Evolutionary conservation across 2,113 vertebrate genomes (phyloP), one percentile per base, ranked within the genome.

Genomic region (Heptranchias perlo): DNA sequence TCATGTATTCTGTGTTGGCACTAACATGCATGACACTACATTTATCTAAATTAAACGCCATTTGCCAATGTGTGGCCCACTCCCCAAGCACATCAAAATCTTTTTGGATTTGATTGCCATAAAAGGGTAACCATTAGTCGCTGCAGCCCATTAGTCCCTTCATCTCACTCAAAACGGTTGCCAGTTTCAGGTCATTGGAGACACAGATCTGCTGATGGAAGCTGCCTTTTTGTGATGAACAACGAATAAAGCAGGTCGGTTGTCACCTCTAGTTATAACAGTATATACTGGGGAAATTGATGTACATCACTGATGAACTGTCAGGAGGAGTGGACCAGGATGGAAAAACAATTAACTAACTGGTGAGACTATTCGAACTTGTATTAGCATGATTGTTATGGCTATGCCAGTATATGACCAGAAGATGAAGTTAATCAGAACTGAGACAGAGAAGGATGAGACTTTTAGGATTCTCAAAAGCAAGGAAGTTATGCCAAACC

Each of bases 251-350:
- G 28, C 35, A 73, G 31, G 10, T 11, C n/a, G 31, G 2, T 35
- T 35, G 69, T 8, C n/a, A 2, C 31, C 69, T 73, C 69, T 18
- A 35, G n/a, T 73, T 35, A 35, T 35, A 73, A 73, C n/a, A n/a
- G n/a, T 95, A 95, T 52, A 67, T 58, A 47, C 73, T 69, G 21
- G 96, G 69, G 1, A 95, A 95, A 10, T 65, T 25, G 14, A 96
- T 96, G 84, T 91, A 67, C 49, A 49, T 65, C 35, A 31, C 94
- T 35, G 94, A 31, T 58, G 82, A 69, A 23, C 69, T 96, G 69
- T 95, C 92, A n/a, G 82, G 96, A 64, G 44, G 52, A 82, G 96
- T 54, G 25, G 96, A 95, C 58, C 91, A 16, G 16, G 62, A 78
- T 28, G 64, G 2, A 39, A 65, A 61, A 31, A 35, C 3, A 78